Evolutionary conservation across 2,888 invertebrate species (phyloP), one percentile per base, ranked within the genome.

Genomic region (Callyntrura guangdongensis): DNA sequence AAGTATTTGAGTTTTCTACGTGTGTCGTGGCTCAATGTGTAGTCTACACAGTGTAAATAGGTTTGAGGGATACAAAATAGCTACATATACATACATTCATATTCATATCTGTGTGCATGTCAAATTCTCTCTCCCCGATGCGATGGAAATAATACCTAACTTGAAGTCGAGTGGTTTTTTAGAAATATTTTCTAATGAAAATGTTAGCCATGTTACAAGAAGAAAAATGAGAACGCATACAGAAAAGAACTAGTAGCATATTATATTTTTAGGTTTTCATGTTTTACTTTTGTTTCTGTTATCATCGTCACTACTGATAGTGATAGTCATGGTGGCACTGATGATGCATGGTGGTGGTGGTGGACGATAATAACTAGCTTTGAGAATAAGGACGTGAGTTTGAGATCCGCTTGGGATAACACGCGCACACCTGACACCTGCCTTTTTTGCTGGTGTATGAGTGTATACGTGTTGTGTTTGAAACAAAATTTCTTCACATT

Each of bases 371-470:
- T 89, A 83, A 83, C 89, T 84, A 36, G 89, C 89, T 89, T 84
- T 20, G 64, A 14, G 36, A 53, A 67, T 59, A 86, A 84, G 59
- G 81, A 84, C 89, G 84, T 89, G 89, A 89, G 84, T 83, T 49
- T 12, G 72, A 89, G 89, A 89, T 89, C 89, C 89, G 89, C 84
- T 89, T 88, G 72, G 89, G 89, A 89, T 89, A 89, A 89, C 89
- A 89, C 89, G 89, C 84, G 77, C 90, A 84, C 92, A 92, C 88
- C 88, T 92, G 86, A 81, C 91, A 91, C 91, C 88, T 91, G 91
- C 91, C 87, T 77, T 82, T n/a, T 85, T 64, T 79, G 64, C 25
- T 64, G 25, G 27, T 17, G 64, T 61, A 72, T 22, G n/a, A n/a
- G 12, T 47, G 9, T 64, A 22, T 77, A 14, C 27, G 5, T 61